phyloP scores from a whole-genome alignment of 2,113 vertebrate species.

The Zonotrichia leucophrys region DNA sequence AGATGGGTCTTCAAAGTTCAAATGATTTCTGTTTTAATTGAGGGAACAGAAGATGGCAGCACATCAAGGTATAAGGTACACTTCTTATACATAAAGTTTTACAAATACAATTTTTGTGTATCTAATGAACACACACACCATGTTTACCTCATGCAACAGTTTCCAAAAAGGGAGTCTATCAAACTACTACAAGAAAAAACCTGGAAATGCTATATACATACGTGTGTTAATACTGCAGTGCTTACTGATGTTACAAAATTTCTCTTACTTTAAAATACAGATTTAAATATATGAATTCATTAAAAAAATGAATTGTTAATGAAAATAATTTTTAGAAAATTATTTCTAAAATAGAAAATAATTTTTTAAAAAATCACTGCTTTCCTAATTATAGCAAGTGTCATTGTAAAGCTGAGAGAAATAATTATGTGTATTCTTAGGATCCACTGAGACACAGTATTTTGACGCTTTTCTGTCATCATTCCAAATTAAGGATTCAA shows the following conservation, averaged over 20 bases:
- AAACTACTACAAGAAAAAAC: neutral
- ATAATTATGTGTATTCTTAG: neutral
- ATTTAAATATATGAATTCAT: neutral
- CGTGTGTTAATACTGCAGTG: neutral
- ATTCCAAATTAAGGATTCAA: neutral
- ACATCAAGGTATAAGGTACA: neutral
- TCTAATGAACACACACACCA: neutral
- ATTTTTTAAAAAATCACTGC: neutral
- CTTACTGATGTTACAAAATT: neutral
- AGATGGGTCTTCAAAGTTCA: slow-evolving; percentile 7
- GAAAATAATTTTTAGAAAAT: neutral
- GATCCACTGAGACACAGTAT: neutral
- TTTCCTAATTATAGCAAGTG: neutral
- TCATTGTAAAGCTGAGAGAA: neutral
- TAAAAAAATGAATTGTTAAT: neutral
- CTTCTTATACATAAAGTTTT: neutral
- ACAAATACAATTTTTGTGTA: neutral
- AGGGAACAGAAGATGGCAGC: neutral
- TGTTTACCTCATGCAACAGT: neutral
- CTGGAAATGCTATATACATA: neutral
- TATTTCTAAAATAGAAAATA: too few relatives aligned
- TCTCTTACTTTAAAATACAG: neutral
- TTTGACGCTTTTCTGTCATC: neutral
- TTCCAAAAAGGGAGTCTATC: neutral
- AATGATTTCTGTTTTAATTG: neutral